These are phyloP conservation scores for Amazona guildingii DNA, from an alignment of 2,113 vertebrate genomes.

Conservation along the genomic window DNA sequence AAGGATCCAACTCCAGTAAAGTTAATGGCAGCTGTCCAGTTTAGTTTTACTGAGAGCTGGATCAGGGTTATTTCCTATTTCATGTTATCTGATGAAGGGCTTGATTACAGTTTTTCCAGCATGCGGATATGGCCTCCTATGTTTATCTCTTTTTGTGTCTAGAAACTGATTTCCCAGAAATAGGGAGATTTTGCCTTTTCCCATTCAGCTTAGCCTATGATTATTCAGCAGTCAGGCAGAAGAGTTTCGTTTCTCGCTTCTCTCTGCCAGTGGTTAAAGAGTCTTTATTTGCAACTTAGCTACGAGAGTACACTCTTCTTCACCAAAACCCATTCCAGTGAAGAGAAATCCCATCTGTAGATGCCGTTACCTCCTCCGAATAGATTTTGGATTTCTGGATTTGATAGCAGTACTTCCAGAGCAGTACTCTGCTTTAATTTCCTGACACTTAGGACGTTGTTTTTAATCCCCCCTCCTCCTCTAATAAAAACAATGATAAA, in stretches of 20 bases:
- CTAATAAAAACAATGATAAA: not conserved
- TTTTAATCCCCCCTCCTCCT: not conserved
- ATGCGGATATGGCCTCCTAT: not conserved
- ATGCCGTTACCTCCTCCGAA: not conserved
- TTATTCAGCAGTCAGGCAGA: not conserved
- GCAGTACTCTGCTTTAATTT: not conserved
- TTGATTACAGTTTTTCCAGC: slow-evolving; percentile 12
- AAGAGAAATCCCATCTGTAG: not conserved
- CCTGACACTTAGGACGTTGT: not conserved
- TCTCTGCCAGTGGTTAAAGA: not conserved
- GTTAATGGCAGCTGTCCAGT: slow-evolving; percentile 9
- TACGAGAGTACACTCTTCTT: not conserved
- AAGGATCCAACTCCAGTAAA: not conserved
- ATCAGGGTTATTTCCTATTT: slow-evolving; percentile 33
- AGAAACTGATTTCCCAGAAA: slow-evolving; percentile 42
- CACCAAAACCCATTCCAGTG: not conserved
- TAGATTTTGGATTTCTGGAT: not conserved
- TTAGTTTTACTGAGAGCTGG: not conserved
- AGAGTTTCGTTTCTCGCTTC: not conserved
- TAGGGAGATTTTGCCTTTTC: not conserved
- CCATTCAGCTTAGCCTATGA: not conserved
- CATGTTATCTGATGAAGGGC: slow-evolving; percentile 10
- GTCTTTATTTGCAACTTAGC: not conserved
- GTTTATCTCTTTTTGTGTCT: not conserved
- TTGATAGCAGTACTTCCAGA: not conserved